Base-by-base conservation (phyloP, 1,140 invertebrate species). In the Cydia splendana region DNA sequence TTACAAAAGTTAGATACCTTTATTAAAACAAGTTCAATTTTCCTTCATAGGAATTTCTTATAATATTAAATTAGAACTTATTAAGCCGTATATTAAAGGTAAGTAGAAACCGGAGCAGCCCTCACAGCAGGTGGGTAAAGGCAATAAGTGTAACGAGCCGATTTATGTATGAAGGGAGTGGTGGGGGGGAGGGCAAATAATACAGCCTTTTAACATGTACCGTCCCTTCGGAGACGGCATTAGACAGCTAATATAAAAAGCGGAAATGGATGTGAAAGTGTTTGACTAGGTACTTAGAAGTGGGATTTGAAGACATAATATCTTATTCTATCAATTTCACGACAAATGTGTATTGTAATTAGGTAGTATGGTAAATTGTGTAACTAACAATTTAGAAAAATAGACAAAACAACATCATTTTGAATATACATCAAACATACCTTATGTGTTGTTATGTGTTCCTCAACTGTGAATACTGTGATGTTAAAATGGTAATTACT, bases 81-180 rank as follows among this genome's bases (percentile, higher is more conserved):
- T 53, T 18, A 53, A 62, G 57, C 18, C n/a, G 51, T 24, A 62
- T 62, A 62, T 12, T 24, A 9, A 62, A 15, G 34, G 67, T n/a
- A n/a, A n/a, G n/a, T 71, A 71, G 67, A 71, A 71, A 18, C 30
- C 38, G 13, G 67, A 18, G 34, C 1, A 38, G 34, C 67, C 67
- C 38, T 38, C 67, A 18, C 67, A 38, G 67, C 30, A 42, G 67
- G 67, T 71, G 67, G 28, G 67, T 71, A 12, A 34, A 71, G 67
- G 67, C 67, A 71, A 71, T 71, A 71, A 71, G 67, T 71, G 67
- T 71, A 71, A 71, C 34, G 67, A 71, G 30, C 67, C 67, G 67
- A 71, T 71, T 71, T 71, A 71, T 71, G 67, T 71, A 71, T 71
- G 38, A 34, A 42, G 34, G 67, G 67, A n/a, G n/a, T n/a, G 67